phyloP scores from a whole-genome alignment of 2,888 invertebrate species.

The Chalcis sispes region DNA sequence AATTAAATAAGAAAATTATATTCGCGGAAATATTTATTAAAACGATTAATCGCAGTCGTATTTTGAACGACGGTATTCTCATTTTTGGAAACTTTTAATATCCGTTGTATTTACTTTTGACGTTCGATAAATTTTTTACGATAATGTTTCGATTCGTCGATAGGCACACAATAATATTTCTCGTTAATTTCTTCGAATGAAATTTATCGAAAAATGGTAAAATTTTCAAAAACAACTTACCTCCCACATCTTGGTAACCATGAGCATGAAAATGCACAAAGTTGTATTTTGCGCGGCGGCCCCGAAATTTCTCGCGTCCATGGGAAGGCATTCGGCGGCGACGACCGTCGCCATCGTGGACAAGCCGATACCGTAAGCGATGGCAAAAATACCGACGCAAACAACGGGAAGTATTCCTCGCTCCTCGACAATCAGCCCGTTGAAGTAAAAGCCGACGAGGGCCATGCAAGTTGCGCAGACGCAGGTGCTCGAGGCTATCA shows the following conservation, averaged over 20 bases:
- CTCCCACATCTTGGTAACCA: constrained; percentile 57
- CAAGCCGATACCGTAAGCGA: constrained; percentile 53
- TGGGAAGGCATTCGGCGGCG: constrained; percentile 54
- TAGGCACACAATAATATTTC: neutral
- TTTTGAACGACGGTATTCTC: too few relatives aligned
- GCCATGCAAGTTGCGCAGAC: constrained; percentile 52
- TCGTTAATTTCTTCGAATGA: neutral
- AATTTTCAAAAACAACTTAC: constrained; percentile 25
- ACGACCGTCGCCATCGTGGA: constrained; percentile 50
- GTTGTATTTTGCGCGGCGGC: constrained; percentile 50
- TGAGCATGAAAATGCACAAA: constrained; percentile 45
- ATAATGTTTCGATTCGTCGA: too few relatives aligned
- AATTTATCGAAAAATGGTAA: too few relatives aligned
- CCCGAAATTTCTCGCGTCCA: constrained; percentile 48
- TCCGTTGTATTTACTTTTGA: too few relatives aligned
- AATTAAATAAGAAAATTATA: too few relatives aligned
- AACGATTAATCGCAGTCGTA: too few relatives aligned
- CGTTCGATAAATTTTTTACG: too few relatives aligned
- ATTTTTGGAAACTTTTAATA: too few relatives aligned
- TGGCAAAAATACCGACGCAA: constrained; percentile 49
- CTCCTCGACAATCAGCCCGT: neutral
- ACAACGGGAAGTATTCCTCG: constrained; percentile 32
- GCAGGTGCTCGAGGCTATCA: constrained; percentile 27
- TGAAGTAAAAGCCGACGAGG: constrained; percentile 51
- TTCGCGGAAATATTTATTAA: too few relatives aligned